Percentiles rank a stretch among this genome's conserved stretches.
Evolutionary conservation across 2,888 invertebrate genomes (phyloP).

Genomic region (Monochamus alternatus): DNA sequence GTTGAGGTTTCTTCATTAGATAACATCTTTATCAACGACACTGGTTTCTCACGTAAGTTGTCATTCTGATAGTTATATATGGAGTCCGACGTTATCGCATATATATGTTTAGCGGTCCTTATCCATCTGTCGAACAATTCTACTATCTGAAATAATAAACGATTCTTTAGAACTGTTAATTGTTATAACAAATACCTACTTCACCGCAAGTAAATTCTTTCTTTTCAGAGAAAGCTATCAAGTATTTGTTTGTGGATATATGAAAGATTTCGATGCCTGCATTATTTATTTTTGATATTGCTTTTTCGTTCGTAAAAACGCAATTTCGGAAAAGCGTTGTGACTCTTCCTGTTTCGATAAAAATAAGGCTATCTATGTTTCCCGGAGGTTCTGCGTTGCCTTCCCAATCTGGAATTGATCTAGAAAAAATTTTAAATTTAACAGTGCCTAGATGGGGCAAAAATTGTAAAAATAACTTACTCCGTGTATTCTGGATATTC

Average conservation of each 20-base stretch:
- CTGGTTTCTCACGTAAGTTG: slow-evolving; percentile 51
- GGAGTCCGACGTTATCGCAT: slow-evolving; percentile 62
- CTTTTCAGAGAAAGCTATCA: slow-evolving; percentile 51
- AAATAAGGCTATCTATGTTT: slow-evolving; percentile 53
- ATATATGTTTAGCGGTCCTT: slow-evolving; percentile 57
- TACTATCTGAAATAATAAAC: slow-evolving; percentile 60
- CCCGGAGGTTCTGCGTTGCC: slow-evolving; percentile 49
- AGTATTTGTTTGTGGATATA: slow-evolving; percentile 48
- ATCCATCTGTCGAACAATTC: slow-evolving; percentile 62
- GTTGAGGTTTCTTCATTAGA: slow-evolving; percentile 48
- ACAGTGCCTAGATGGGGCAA: slow-evolving; percentile 19
- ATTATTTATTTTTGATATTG: slow-evolving; percentile 46
- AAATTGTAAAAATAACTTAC: slow-evolving; percentile 49
- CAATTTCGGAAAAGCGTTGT: slow-evolving; percentile 48
- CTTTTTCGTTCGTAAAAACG: slow-evolving; percentile 43
- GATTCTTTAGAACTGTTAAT: background rate
- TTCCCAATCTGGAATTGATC: slow-evolving; percentile 55
- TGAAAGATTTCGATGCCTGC: slow-evolving; percentile 54
- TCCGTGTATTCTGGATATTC: slow-evolving; percentile 61
- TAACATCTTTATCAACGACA: slow-evolving; percentile 61
- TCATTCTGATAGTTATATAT: slow-evolving; percentile 61
- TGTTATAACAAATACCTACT: slow-evolving; percentile 48
- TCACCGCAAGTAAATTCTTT: slow-evolving; percentile 57
- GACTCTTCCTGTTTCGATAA: slow-evolving; percentile 55
- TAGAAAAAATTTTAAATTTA: slow-evolving; percentile 42